phyloP scores from a whole-genome alignment of 2,888 invertebrate species.

The Microctonus hyperodae region DNA sequence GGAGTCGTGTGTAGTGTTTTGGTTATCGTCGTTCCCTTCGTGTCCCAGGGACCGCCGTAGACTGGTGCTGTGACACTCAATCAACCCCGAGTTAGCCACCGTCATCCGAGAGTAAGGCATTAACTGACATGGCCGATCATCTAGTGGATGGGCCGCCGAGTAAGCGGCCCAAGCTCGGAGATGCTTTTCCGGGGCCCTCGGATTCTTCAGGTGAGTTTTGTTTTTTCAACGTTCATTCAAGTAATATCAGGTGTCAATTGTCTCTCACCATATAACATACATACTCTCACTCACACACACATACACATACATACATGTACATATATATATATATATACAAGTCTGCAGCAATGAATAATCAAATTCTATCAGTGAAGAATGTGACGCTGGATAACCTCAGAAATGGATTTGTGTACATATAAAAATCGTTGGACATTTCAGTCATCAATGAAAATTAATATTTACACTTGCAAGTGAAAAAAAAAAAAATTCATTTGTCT shows the following conservation, averaged over 20 bases:
- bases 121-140: slow-evolving; percentile 86
- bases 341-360: too few species aligned
- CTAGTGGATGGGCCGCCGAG: slow-evolving; percentile 94
- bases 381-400: background rate
- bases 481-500: too few species aligned
- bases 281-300: too few species aligned
- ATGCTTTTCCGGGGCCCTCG: slow-evolving; percentile 82
- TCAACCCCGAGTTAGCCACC: slow-evolving; percentile 17
- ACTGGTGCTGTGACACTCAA: slow-evolving; percentile 31
- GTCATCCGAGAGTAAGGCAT: slow-evolving; percentile 29
- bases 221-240: background rate
- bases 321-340: too few species aligned
- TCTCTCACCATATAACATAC: background rate
- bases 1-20: slow-evolving; percentile 20
- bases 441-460: too few species aligned
- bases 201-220: slow-evolving; percentile 77
- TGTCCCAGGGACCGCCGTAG: slow-evolving; percentile 26
- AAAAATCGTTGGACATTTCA: too few species aligned
- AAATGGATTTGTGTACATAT: too few species aligned
- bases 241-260: background rate
- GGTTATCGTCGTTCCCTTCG: slow-evolving; percentile 30
- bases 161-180: slow-evolving; percentile 91
- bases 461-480: too few species aligned
- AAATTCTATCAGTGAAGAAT: too few species aligned
- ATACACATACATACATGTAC: too few species aligned